These are phyloP conservation scores for Serranus cabrilla DNA, from an alignment of 2,797 vertebrate species.

Conservation along the genomic window DNA sequence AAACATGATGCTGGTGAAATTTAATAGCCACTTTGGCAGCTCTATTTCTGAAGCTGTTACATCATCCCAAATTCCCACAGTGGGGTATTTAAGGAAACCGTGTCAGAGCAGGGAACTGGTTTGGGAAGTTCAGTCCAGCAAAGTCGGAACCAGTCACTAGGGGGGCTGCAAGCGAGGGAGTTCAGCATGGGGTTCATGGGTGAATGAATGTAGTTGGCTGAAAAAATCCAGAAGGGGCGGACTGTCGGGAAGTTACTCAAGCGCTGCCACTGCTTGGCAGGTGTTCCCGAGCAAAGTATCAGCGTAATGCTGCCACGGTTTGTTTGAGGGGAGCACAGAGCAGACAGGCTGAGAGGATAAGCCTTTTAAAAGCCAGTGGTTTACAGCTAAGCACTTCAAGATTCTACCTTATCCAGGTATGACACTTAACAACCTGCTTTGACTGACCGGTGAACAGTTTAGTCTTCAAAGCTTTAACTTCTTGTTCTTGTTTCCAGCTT, in stretches of 20 bases:
- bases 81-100: slow-evolving; percentile 74
- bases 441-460: neutral
- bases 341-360: slow-evolving; percentile 55
- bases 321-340: slow-evolving; percentile 31
- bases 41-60: slow-evolving; percentile 66
- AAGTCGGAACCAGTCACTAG: slow-evolving; percentile 17
- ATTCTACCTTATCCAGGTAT: slow-evolving; percentile 50
- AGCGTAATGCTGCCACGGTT: slow-evolving; percentile 27
- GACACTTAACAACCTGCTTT: neutral
- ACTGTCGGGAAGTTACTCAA: slow-evolving; percentile 35
- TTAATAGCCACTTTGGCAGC: slow-evolving; percentile 51
- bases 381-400: slow-evolving; percentile 25
- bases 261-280: slow-evolving; percentile 40
- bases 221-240: slow-evolving; percentile 34
- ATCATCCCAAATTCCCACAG: slow-evolving; percentile 48
- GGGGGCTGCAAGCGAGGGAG: neutral
- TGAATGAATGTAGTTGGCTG: slow-evolving; percentile 26
- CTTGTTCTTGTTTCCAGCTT: neutral
- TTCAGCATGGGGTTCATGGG: slow-evolving; percentile 28
- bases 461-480: neutral
- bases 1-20: slow-evolving; percentile 63
- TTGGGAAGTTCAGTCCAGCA: slow-evolving; percentile 44
- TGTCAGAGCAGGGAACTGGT: slow-evolving; percentile 57
- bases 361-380: slow-evolving; percentile 31
- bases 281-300: slow-evolving; percentile 38